Conservation (phyloP, 2,888 invertebrate species). For the Nomada ferruginata region DNA sequence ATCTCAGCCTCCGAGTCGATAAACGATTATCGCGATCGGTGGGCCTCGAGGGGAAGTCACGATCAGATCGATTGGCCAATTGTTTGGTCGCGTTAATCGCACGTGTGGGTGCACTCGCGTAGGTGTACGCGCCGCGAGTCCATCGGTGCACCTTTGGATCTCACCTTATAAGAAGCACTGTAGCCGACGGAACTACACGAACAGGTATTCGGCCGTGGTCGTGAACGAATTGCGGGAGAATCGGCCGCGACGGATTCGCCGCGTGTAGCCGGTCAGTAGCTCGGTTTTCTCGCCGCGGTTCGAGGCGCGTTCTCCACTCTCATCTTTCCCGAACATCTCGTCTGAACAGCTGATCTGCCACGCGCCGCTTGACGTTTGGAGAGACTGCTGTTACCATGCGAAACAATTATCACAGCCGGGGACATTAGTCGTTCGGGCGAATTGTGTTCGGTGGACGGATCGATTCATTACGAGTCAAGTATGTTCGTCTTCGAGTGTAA, state of each 20-base stretch:
- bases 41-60: not conserved
- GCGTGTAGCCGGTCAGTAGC: constrained; percentile 50
- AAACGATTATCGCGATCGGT: constrained; percentile 15
- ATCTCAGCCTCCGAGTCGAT: not conserved
- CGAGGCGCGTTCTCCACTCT: not conserved
- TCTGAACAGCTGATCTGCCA: constrained; percentile 43
- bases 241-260: constrained; percentile 28
- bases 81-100: not conserved
- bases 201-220: constrained; percentile 46
- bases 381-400: not conserved
- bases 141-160: constrained; percentile 44
- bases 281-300: constrained; percentile 23
- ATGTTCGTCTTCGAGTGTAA: no score
- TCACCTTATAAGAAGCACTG: constrained; percentile 63
- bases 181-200: constrained; percentile 44
- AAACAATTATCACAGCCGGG: not conserved
- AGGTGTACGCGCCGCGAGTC: constrained; percentile 52
- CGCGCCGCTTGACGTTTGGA: constrained; percentile 45
- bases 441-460: not conserved
- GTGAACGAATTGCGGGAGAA: constrained; percentile 36
- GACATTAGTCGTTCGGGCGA: not conserved
- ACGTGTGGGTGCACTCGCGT: constrained; percentile 53
- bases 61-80: not conserved
- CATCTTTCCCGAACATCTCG: not conserved
- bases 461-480: no score